A percentile compares a stretch with the other conserved stretches of the same genome.
phyloP scores from a whole-genome alignment of 1,140 invertebrate genomes.

The Panonychus citri region DNA sequence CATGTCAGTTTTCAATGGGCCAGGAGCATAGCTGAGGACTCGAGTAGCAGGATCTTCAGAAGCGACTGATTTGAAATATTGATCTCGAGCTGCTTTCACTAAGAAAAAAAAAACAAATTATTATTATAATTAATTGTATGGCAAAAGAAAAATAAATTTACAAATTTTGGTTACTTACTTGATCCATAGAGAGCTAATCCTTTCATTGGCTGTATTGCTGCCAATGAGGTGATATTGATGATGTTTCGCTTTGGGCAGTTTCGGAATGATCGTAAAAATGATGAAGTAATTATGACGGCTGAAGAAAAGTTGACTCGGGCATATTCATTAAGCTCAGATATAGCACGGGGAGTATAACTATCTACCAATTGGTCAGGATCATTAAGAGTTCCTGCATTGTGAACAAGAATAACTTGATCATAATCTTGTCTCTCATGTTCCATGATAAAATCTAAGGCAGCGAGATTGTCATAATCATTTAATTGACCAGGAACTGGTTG shows the following conservation, averaged over 20 bases:
- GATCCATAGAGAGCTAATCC: constrained; percentile 54
- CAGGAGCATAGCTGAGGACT: constrained; percentile 76
- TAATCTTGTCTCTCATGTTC: constrained; percentile 25
- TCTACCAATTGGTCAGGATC: constrained; percentile 34
- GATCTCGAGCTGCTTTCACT: constrained; percentile 53
- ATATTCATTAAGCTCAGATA: constrained; percentile 27
- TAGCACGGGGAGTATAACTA: constrained; percentile 26
- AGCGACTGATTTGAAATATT: constrained; percentile 62
- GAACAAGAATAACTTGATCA: constrained; percentile 46
- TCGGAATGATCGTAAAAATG: constrained; percentile 37
- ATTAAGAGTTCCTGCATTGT: constrained; percentile 74
- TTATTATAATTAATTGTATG: background rate
- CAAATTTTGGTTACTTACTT: constrained; percentile 31
- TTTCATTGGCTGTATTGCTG: constrained; percentile 45
- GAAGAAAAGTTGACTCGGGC: constrained; percentile 57
- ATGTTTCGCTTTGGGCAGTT: constrained; percentile 30
- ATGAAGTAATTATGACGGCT: constrained; percentile 45
- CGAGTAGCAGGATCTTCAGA: constrained; percentile 46
- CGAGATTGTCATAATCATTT: background rate
- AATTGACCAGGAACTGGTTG: background rate
- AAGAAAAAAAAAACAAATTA: background rate
- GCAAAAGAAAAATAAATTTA: too few species aligned
- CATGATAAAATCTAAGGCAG: background rate
- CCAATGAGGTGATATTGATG: constrained; percentile 68
- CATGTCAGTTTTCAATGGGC: constrained; percentile 79